Conservation (phyloP, 2,888 invertebrate species). For the Tigriopus californicus region DNA sequence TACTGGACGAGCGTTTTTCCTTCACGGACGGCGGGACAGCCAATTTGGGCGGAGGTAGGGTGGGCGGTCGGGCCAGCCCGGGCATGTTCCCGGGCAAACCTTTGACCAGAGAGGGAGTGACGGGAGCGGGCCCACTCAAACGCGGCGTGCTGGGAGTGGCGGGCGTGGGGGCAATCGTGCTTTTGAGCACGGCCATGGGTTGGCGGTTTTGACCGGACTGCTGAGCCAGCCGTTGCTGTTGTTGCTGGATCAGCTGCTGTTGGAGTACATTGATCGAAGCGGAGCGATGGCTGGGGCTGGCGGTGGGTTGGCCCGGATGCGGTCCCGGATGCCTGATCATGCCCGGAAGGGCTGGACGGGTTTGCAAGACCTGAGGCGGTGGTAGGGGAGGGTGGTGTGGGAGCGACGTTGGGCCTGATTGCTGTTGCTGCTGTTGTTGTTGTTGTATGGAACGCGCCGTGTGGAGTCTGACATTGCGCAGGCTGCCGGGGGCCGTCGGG, state of each 20-base stretch:
- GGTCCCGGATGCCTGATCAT: too few species aligned
- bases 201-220: background rate
- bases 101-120: background rate
- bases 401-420: background rate
- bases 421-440: background rate
- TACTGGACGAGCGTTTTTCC: conserved; percentile 21
- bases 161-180: conserved; percentile 10
- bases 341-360: background rate
- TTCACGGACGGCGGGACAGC: background rate
- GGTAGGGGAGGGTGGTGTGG: background rate
- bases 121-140: background rate
- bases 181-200: background rate
- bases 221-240: conserved; percentile 5
- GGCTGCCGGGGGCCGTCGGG: background rate
- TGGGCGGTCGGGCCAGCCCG: background rate
- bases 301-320: background rate
- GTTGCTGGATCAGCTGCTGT: conserved; percentile 16
- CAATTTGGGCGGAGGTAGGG: background rate
- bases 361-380: too few species aligned
- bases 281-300: background rate
- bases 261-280: conserved; percentile 6
- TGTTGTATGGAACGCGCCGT: background rate
- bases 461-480: background rate
- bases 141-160: background rate
- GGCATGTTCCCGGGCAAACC: background rate